A percentile compares a stretch with the other conserved stretches of the same genome.
These are phyloP conservation scores for Lutjanus argentimaculatus DNA, from an alignment of 2,797 vertebrate species.

Conservation along the genomic window DNA sequence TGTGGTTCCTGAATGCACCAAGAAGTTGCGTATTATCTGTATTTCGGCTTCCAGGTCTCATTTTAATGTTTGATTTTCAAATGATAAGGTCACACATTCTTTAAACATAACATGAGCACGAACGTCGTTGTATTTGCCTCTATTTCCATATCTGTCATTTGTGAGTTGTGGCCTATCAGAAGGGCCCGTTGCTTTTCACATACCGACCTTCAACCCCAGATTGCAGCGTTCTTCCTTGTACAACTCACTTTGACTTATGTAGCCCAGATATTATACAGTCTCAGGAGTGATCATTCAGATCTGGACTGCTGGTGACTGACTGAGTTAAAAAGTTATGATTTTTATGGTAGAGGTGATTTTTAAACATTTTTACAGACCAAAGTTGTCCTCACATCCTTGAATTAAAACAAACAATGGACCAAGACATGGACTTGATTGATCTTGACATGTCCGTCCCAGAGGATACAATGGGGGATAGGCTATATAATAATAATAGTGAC, in stretches of 20 bases:
- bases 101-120: not conserved
- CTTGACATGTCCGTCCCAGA: too few relatives aligned
- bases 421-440: too few relatives aligned
- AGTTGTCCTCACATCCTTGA: too few relatives aligned
- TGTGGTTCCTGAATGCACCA: not conserved
- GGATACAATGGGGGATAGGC: too few relatives aligned
- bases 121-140: not conserved
- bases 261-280: too few relatives aligned
- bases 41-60: accelerated
- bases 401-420: too few relatives aligned
- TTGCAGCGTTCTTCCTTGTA: conserved; percentile 49
- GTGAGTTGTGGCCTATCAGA: conserved; percentile 31
- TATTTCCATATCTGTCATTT: not conserved
- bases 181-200: conserved; percentile 58
- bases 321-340: too few relatives aligned
- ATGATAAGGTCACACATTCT: not conserved
- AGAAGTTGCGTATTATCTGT: not conserved
- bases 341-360: not conserved
- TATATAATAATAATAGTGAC: too few relatives aligned
- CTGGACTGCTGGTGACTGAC: not conserved
- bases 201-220: conserved; percentile 82
- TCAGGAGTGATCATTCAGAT: too few relatives aligned
- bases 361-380: too few relatives aligned
- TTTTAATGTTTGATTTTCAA: not conserved
- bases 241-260: not conserved